Conservation (phyloP, 2,113 vertebrate species). For the Tragelaphus strepsiceros region DNA sequence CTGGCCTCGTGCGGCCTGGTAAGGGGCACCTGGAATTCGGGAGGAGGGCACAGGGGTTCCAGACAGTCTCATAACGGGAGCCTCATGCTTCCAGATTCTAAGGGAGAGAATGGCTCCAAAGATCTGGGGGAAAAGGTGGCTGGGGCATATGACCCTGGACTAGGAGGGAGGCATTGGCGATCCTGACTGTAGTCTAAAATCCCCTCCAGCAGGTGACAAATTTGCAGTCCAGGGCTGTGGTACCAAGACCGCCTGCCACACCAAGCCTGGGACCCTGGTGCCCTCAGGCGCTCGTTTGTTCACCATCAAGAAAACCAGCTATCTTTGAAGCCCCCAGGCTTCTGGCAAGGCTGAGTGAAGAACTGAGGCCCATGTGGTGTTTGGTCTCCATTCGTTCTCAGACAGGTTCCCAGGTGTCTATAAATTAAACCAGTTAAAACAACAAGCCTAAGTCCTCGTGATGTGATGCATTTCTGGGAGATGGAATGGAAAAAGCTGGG, state of each 20-base stretch:
- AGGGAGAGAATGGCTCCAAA: not conserved
- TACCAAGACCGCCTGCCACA: slow-evolving; percentile 46
- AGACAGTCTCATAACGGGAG: not conserved
- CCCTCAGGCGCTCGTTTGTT: slow-evolving; percentile 54
- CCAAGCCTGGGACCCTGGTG: slow-evolving; percentile 12
- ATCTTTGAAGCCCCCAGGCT: not conserved
- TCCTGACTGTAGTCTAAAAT: not conserved
- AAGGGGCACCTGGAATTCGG: not conserved
- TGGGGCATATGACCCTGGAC: not conserved
- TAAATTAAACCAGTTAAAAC: slow-evolving; percentile 25
- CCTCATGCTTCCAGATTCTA: not conserved
- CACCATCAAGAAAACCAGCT: slow-evolving; percentile 48
- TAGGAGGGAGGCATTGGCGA: not conserved
- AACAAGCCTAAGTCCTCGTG: not conserved
- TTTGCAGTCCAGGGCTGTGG: slow-evolving; percentile 68
- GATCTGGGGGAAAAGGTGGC: not conserved
- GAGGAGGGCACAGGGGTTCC: not conserved
- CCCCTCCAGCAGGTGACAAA: slow-evolving; percentile 13
- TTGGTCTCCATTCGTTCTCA: not conserved
- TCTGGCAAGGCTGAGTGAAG: slow-evolving; percentile 16
- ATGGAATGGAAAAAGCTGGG: not conserved
- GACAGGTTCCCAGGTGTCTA: not conserved
- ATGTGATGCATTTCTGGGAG: not conserved
- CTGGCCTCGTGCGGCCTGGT: slow-evolving; percentile 63
- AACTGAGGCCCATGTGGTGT: not conserved